Evolutionary conservation across 2,113 vertebrate species (phyloP).

Genomic region (Collichthys lucidus): DNA sequence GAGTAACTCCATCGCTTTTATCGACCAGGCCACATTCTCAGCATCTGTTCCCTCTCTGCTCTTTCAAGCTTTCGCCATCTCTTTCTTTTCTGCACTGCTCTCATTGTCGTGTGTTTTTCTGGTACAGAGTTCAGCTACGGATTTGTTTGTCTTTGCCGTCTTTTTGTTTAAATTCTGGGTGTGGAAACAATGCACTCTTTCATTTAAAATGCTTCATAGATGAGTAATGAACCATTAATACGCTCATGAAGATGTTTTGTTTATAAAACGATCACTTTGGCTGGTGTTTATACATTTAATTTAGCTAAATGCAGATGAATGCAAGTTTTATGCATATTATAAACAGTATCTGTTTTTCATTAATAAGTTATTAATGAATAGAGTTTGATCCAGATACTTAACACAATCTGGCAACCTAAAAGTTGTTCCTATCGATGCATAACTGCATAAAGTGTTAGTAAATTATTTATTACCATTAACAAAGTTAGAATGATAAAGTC

Average conservation of each 20-base stretch:
- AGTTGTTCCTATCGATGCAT: background rate
- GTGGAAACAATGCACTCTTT: too few relatives aligned
- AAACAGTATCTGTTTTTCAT: background rate
- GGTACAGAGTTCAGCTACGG: background rate
- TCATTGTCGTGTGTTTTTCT: constrained; percentile 13
- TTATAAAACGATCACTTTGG: background rate
- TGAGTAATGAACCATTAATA: background rate
- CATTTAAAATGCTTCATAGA: background rate
- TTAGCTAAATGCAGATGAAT: background rate
- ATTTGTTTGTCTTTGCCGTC: background rate
- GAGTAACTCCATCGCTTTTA: constrained; percentile 85
- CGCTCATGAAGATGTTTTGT: background rate
- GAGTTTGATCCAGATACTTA: background rate
- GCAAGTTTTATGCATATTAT: background rate
- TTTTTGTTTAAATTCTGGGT: background rate
- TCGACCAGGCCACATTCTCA: constrained; percentile 77
- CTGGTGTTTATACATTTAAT: background rate
- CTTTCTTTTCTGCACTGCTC: constrained; percentile 27
- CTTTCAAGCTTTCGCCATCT: constrained; percentile 38
- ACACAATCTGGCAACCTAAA: background rate
- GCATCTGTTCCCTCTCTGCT: constrained; percentile 76
- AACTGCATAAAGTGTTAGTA: background rate
- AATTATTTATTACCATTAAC: constrained; percentile 9
- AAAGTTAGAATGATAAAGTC: background rate
- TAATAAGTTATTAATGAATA: background rate